Conservation (phyloP, 2,888 invertebrate species). For the Chrysina gloriosa region DNA sequence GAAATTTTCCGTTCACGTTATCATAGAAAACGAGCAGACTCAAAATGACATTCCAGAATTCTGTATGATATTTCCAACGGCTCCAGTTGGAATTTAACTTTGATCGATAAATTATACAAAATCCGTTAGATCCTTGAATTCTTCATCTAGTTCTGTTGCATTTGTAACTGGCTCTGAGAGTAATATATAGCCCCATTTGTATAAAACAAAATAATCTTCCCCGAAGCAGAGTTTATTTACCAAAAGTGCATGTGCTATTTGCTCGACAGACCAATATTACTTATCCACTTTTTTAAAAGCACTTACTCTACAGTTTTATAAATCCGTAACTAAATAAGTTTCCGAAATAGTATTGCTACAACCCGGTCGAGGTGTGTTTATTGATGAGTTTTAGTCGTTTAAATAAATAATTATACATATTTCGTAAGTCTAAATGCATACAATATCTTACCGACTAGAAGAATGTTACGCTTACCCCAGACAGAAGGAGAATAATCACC, state of each 20-base stretch:
- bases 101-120: too few relatives aligned
- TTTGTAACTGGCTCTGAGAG: too few relatives aligned
- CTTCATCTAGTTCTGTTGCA: too few relatives aligned
- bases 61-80: too few relatives aligned
- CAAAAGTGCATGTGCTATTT: neutral
- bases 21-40: too few relatives aligned
- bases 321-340: constrained; percentile 11
- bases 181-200: too few relatives aligned
- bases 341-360: neutral
- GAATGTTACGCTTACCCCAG: constrained; percentile 20
- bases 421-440: constrained; percentile 10
- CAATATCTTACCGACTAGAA: constrained; percentile 18
- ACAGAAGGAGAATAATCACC: constrained; percentile 33
- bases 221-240: neutral
- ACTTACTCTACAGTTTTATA: neutral
- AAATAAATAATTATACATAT: constrained; percentile 16
- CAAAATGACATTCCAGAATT: too few relatives aligned
- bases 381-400: constrained; percentile 2
- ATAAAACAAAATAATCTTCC: neutral
- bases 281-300: neutral
- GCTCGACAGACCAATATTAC: neutral
- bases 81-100: too few relatives aligned
- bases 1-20: too few relatives aligned
- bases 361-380: neutral
- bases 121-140: too few relatives aligned